Base-by-base conservation (phyloP, 2,888 invertebrate genomes). In the Achlya flavicornis region DNA sequence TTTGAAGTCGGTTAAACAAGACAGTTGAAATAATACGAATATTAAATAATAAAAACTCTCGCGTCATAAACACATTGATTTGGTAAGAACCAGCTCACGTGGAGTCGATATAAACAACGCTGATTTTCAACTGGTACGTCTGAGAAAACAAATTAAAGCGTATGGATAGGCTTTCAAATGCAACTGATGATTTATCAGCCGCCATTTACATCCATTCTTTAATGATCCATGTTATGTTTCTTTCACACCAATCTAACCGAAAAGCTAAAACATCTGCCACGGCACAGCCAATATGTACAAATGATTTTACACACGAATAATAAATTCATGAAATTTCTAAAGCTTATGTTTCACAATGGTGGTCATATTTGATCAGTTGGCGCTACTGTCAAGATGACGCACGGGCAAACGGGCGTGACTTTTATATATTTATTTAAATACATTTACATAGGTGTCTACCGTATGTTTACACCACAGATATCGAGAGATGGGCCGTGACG, bases 391-490 rank as follows among this genome's bases (percentile, higher is more conserved):
- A 35, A 58, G 46, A 19, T 65, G 65, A 61, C 66, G 65, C 64
- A 61, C 67, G 58, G 60, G 33, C 43, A 14, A 26, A 41, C 41
- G 46, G 58, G 12, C 62, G 48, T 48, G 59, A 63, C 60, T 46
- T 53, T 41, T 41, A 12, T 61, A 57, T 62, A 61, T 58, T 63
- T 64, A 64, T 38, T 32, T 19, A 59, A 4, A 8, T 70, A 48
- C 48, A 62, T 71, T 66, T 72, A 67, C 53, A 26, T 68, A 73
- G 68, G 65, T 72, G 74, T 71, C 66, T 68, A 63, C 64, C 10
- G 65, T 61, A 3, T 68, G 63, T 70, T 67, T 7, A n/a, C n/a
- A n/a, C n/a, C n/a, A n/a, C n/a, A n/a, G n/a, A n/a, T n/a, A n/a
- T n/a, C n/a, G n/a, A n/a, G n/a, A n/a, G n/a, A n/a, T n/a, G n/a